Evolutionary conservation across 1,140 invertebrate species (phyloP).

Genomic region (Carposina sasakii): DNA sequence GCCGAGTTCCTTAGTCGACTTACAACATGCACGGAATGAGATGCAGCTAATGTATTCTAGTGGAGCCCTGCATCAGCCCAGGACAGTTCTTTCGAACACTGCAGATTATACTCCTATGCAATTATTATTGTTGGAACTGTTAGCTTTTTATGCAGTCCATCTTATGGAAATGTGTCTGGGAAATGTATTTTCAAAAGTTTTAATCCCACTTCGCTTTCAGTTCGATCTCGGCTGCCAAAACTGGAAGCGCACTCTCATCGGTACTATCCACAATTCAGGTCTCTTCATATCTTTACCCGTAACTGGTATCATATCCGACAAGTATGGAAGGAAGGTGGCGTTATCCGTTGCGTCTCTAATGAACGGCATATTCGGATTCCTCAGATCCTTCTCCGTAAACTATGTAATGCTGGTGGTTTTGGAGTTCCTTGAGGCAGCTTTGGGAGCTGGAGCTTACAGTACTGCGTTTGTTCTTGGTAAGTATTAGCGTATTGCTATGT

Average conservation of each 20-base stretch:
- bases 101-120: no score
- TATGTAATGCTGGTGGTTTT: constrained; percentile 76
- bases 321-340: constrained; percentile 75
- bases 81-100: no score
- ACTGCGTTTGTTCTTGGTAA: constrained; percentile 76
- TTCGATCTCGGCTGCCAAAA: constrained; percentile 67
- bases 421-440: constrained; percentile 78
- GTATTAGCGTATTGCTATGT: no score
- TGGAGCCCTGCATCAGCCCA: no score
- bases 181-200: no score
- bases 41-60: no score
- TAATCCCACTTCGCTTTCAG: no score
- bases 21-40: no score
- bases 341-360: constrained; percentile 74
- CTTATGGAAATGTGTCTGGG: no score
- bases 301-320: constrained; percentile 79
- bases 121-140: no score
- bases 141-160: no score
- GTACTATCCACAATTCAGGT: constrained; percentile 80
- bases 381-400: constrained; percentile 77
- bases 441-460: constrained; percentile 77
- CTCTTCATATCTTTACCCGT: constrained; percentile 79
- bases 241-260: constrained; percentile 80
- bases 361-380: constrained; percentile 75
- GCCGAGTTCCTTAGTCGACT: no score